Percentiles rank a stretch among this genome's conserved stretches.
Conservation (phyloP, 2,888 invertebrate species). For the Eledone cirrhosa region DNA sequence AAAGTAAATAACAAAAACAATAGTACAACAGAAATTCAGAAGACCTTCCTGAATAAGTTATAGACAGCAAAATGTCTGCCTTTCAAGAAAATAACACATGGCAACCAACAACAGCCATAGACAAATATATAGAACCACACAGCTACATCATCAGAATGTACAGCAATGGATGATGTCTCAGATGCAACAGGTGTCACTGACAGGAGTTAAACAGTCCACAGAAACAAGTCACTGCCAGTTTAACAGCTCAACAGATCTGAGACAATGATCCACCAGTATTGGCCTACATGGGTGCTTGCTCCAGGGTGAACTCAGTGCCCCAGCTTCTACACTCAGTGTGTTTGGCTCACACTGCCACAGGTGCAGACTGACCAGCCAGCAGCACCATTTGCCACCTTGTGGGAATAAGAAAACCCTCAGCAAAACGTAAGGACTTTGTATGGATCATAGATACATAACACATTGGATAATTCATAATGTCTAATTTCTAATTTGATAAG, state of each 20-base stretch:
- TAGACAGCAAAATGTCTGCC: neutral
- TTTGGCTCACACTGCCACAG: no score
- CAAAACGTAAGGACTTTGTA: no score
- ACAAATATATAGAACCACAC: neutral
- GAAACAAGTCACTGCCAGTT: neutral
- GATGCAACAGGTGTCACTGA: neutral
- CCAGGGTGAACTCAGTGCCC: no score
- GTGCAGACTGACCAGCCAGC: no score
- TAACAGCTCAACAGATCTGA: neutral
- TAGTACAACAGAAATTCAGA: neutral
- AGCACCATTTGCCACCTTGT: no score
- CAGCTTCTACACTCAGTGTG: no score
- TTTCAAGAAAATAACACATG: neutral
- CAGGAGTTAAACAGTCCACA: neutral
- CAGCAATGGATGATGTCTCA: neutral
- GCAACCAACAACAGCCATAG: neutral
- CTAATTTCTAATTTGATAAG: no score
- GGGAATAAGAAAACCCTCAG: no score
- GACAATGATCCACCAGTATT: no score
- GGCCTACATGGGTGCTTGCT: no score
- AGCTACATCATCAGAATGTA: neutral
- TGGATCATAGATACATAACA: no score
- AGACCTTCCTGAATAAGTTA: neutral
- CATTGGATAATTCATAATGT: no score
- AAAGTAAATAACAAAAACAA: neutral